Evolutionary conservation across 2,888 invertebrate species (phyloP), one percentile per base, ranked within the genome.

Genomic region (Rhyacophila evoluta): DNA sequence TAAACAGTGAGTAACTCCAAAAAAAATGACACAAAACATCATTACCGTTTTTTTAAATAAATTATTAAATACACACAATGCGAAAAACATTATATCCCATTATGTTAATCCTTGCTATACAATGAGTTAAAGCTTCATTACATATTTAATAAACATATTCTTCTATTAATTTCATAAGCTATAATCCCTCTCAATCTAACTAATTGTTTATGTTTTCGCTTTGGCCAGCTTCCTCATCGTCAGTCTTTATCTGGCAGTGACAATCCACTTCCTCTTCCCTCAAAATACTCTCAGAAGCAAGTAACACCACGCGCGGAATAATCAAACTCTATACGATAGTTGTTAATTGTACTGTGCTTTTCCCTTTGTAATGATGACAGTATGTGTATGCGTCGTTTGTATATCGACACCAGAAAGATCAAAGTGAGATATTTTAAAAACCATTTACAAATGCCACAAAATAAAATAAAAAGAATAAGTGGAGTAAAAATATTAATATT

Each of bases 191-290:
- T 15, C 27, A 3, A 72, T 33, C 25, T 36, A 25, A 25, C 25
- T 37, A 33, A 37, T 39, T 69, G 69, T 69, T 69, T 69, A n/a
- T 69, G 55, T 55, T 55, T 55, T 55, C 12, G 55, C 55, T 55
- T 55, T 55, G 8, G 12, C 55, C 25, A 55, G 19, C 55, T 19
- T 55, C 55, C 67, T 77, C 73, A 41, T 73, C 68, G 33, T 77
- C 55, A 72, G 37, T 72, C 75, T 75, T 25, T 27, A 15, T 15
- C 74, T 79, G 79, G 29, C 41, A 55, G 28, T 77, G 81, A 81
- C 81, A 79, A 74, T 81, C 77, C 36, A 68, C 79, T 72, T 81
- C 81, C 81, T 78, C 78, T 33, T 19, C 19, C 72, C 36, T 15
- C 25, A 38, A 67, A 37, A 73, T 29, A 36, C 33, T 33, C 28